phyloP scores from a whole-genome alignment of 2,113 vertebrate genomes.

The Nycticorax nycticorax region DNA sequence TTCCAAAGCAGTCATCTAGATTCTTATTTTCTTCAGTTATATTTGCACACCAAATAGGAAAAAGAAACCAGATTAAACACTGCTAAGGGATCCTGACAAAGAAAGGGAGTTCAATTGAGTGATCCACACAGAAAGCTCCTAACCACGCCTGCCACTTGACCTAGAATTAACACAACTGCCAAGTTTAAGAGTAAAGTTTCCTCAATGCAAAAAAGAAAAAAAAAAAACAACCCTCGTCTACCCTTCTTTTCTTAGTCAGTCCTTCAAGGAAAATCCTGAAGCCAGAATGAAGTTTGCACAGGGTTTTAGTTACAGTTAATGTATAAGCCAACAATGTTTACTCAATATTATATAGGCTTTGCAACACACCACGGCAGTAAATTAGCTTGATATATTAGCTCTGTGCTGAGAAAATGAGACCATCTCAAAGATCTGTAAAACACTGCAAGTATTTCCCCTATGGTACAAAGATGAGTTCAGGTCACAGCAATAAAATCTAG shows the following conservation, averaged over 20 bases:
- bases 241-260: constrained; percentile 35
- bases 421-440: constrained; percentile 34
- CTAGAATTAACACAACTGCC: constrained; percentile 49
- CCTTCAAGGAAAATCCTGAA: constrained; percentile 59
- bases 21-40: background rate
- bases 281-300: constrained; percentile 62
- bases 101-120: background rate
- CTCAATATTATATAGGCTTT: constrained; percentile 67
- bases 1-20: background rate
- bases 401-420: constrained; percentile 65
- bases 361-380: constrained; percentile 54
- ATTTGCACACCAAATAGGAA: background rate
- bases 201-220: background rate
- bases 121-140: background rate
- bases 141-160: constrained; percentile 22
- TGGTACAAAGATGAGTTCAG: constrained; percentile 64
- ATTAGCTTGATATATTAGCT: constrained; percentile 67
- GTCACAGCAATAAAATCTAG: constrained; percentile 70
- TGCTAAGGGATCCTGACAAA: background rate
- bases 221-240: background rate
- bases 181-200: constrained; percentile 33
- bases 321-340: constrained; percentile 68
- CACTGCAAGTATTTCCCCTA: constrained; percentile 58
- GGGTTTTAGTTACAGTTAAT: constrained; percentile 70
- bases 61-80: background rate